Evolutionary conservation across 2,113 vertebrate species (phyloP).

Genomic region (Pycnonotus jocosus): DNA sequence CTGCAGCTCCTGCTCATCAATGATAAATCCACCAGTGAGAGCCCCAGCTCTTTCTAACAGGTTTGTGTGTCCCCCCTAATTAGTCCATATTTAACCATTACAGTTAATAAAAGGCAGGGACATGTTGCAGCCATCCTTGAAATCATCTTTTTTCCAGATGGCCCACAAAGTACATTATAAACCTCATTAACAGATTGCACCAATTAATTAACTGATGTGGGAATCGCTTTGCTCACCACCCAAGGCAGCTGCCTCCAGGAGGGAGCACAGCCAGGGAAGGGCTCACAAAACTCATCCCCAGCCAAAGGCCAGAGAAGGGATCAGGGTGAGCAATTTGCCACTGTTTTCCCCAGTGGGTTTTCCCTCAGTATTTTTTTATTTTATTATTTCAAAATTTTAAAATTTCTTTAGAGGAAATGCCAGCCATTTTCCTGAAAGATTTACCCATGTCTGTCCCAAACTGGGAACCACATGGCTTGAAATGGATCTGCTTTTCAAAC

Average conservation of each 20-base stretch:
- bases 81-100: background rate
- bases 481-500: background rate
- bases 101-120: background rate
- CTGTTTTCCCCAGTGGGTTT: background rate
- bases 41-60: background rate
- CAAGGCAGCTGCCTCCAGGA: background rate
- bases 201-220: background rate
- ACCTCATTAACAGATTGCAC: slow-evolving; percentile 21
- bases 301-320: background rate
- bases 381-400: background rate
- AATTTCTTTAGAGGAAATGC: background rate
- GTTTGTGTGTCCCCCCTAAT: background rate
- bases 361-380: background rate
- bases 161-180: background rate
- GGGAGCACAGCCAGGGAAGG: background rate
- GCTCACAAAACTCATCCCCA: background rate
- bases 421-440: background rate
- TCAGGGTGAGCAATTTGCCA: background rate
- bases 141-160: slow-evolving; percentile 33
- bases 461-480: accelerated
- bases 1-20: background rate
- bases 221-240: background rate
- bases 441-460: background rate
- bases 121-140: background rate
- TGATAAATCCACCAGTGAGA: background rate